Conservation (phyloP, 2,113 vertebrate genomes). For the Alethe castanea region DNA sequence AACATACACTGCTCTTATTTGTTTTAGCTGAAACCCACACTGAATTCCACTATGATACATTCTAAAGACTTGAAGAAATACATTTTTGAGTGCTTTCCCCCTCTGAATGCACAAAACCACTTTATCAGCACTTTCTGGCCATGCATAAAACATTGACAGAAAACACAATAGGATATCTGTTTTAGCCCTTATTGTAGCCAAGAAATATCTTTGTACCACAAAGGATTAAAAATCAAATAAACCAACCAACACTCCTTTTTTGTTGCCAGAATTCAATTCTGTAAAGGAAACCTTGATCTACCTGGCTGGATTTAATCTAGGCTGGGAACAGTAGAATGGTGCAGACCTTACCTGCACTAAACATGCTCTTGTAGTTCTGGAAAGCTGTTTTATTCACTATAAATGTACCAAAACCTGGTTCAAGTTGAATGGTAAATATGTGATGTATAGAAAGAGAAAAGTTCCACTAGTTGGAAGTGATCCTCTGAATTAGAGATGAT, state of each 20-base stretch:
- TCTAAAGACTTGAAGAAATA: not conserved
- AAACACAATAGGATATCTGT: not conserved
- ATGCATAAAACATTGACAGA: conserved; percentile 1
- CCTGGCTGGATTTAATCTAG: not conserved
- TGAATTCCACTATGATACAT: not conserved
- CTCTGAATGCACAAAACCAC: not conserved
- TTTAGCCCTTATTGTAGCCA: not conserved
- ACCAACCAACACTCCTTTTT: not conserved
- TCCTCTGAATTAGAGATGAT: not conserved
- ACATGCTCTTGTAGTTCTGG: not conserved
- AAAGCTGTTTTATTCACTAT: not conserved
- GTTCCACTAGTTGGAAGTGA: not conserved
- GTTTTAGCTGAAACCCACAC: not conserved
- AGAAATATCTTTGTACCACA: not conserved
- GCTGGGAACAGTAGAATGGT: not conserved
- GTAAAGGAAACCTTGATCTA: not conserved
- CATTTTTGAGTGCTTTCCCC: not conserved
- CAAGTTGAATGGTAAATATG: not conserved
- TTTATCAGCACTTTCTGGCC: not conserved
- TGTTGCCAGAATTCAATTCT: not conserved
- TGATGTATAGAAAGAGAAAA: not conserved
- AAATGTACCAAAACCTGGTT: not conserved
- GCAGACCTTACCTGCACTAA: not conserved
- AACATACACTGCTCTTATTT: not conserved
- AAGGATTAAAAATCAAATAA: not conserved